Base-by-base conservation (phyloP, 2,797 vertebrate species). In the Lithobates sylvaticus region DNA sequence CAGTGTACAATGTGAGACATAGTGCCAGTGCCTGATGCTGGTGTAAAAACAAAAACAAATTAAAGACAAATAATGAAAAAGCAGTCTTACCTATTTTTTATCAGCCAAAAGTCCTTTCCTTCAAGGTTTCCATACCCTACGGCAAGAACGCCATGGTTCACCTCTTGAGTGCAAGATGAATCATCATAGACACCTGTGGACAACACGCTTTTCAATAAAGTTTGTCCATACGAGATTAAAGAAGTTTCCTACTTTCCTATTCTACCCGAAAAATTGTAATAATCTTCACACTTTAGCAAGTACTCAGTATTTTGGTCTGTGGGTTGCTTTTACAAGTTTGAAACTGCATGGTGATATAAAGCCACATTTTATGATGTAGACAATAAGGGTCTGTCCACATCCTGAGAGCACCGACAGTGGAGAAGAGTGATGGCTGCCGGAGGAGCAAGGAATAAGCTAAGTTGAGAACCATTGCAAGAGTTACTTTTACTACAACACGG, bases 41-140 rank as follows among this genome's bases (percentile, higher is more conserved):
- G 39, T n/a, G n/a, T n/a, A 32, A 32, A 32, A 32, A 32, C 32
- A 32, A 32, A 32, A 3, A 4, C 32, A 32, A 32, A 32, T 32
- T 32, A 32, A 3, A 32, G 3, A 32, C 32, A 32, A 32, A 32
- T 32, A 32, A 32, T 32, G 10, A 36, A 13, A 13, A 32, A 2
- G 10, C 36, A 8, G 34, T 34, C 23, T 84, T 92, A 98, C 98
- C 98, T 99, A 94, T 99, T 99, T 91, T 99, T 99, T 76, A 99
- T 92, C 34, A 99, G 94, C 98, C 98, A 99, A 42, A 94, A 98
- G 29, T 99, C 97, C 70, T 95, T 90, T 23, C 95, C 94, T 0
- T 90, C 32, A 3, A 93, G 65, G 0, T 89, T 94, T 2, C 97
- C 97, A 0, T 99, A 99, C 5, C 98, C 98, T 0, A 97, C 88